Evolutionary conservation across 2,113 vertebrate genomes (phyloP).

Genomic region (Takifugu flavidus): DNA sequence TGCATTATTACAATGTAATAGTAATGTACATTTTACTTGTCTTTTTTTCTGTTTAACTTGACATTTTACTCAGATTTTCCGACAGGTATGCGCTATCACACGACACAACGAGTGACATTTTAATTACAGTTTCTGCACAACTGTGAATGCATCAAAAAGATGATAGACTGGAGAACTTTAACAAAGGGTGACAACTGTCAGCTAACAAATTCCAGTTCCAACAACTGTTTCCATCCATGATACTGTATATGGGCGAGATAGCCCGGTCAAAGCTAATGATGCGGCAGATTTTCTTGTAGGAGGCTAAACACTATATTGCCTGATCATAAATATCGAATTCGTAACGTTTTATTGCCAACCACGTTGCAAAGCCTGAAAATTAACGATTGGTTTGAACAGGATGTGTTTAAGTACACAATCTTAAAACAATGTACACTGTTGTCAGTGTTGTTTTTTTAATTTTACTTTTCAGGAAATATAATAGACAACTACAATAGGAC

Average conservation of each 20-base stretch:
- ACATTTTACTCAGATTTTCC: neutral
- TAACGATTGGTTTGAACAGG: rapidly evolving
- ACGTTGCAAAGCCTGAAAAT: rapidly evolving
- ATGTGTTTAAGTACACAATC: rapidly evolving
- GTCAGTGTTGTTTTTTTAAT: neutral
- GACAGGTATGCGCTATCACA: neutral
- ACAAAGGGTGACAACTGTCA: conserved; percentile 7
- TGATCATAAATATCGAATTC: conserved; percentile 20
- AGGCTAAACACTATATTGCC: conserved; percentile 32
- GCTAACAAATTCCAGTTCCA: neutral
- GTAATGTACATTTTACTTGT: too few species aligned
- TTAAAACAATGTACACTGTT: rapidly evolving
- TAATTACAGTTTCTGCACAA: too few species aligned
- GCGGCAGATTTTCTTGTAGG: conserved; percentile 61
- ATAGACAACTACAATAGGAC: conserved; percentile 49
- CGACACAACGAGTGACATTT: too few species aligned
- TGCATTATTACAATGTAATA: too few species aligned
- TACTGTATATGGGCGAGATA: conserved; percentile 5
- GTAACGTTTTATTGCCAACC: neutral
- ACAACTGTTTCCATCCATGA: conserved; percentile 12
- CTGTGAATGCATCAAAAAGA: too few species aligned
- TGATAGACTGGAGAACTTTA: too few species aligned
- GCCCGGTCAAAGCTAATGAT: conserved; percentile 66
- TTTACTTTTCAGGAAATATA: conserved; percentile 42
- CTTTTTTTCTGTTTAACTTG: too few species aligned